Percentiles rank a stretch among this genome's conserved stretches.
Evolutionary conservation across 2,797 vertebrate genomes (phyloP).

Genomic region (Dromococcyx pavoninus): DNA sequence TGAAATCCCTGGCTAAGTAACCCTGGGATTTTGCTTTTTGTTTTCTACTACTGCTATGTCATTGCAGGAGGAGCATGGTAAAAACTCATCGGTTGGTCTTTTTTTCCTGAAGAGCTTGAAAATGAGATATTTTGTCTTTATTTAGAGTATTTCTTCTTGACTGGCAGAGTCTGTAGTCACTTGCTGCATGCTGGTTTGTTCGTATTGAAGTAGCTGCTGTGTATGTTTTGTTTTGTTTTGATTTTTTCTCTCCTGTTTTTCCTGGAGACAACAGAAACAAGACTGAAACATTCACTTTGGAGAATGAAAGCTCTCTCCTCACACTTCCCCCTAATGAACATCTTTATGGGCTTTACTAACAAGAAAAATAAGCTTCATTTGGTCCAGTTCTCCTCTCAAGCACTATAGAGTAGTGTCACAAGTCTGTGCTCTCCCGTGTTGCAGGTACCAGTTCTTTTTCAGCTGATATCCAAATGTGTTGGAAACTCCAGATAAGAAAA

Average conservation of each 20-base stretch:
- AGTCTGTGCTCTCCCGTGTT: background rate
- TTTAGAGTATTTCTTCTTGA: background rate
- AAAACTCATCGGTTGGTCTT: background rate
- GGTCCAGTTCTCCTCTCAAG: background rate
- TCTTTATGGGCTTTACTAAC: background rate
- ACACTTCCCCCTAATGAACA: background rate
- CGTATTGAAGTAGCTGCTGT: background rate
- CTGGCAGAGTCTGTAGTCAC: background rate
- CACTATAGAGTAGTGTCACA: background rate
- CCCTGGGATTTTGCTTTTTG: background rate
- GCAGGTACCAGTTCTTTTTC: background rate
- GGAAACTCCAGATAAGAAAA: background rate
- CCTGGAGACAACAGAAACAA: background rate
- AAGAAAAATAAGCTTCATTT: background rate
- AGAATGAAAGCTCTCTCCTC: background rate
- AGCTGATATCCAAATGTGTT: background rate
- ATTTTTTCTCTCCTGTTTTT: background rate
- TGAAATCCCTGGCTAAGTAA: background rate
- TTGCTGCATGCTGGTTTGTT: background rate
- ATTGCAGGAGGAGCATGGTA: background rate
- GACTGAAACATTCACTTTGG: background rate
- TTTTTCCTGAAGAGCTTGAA: background rate
- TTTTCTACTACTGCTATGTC: background rate
- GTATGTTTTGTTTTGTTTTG: fast-evolving
- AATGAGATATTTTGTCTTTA: background rate